Conservation (phyloP, 2,888 invertebrate genomes). For the Leptinotarsa haldemani region DNA sequence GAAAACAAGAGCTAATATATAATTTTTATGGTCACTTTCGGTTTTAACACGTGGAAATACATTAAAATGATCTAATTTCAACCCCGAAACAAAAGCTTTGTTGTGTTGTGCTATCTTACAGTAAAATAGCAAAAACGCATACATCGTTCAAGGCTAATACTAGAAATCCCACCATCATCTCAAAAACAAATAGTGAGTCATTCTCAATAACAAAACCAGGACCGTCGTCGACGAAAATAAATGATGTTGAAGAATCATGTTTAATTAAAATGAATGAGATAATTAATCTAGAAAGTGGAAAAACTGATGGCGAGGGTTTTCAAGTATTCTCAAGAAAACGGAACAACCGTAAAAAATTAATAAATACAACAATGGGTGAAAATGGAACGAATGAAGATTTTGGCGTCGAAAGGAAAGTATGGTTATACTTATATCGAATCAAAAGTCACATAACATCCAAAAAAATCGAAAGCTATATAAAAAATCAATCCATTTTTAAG, state of each 20-base stretch:
- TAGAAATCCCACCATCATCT: background rate
- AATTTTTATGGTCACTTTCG: too few relatives aligned
- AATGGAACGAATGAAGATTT: slow-evolving; percentile 5
- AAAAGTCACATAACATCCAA: background rate
- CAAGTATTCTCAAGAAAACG: too few relatives aligned
- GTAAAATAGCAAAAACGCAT: background rate
- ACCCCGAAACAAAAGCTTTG: too few relatives aligned
- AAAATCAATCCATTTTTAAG: background rate
- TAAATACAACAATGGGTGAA: background rate
- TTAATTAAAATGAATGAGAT: too few relatives aligned
- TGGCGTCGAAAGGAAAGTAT: background rate
- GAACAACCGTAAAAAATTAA: background rate
- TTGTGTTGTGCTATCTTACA: background rate
- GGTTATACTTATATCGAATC: slow-evolving; percentile 5
- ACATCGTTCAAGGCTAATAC: background rate
- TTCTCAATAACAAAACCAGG: too few relatives aligned
- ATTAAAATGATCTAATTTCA: too few relatives aligned
- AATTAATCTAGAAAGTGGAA: background rate
- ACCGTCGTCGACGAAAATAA: too few relatives aligned
- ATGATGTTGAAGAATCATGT: too few relatives aligned
- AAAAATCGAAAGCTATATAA: background rate
- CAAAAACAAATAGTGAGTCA: too few relatives aligned
- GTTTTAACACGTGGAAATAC: too few relatives aligned
- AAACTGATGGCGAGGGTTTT: background rate
- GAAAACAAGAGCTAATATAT: too few relatives aligned